phyloP scores from a whole-genome alignment of 2,797 vertebrate genomes.

The Rhinoraja longicauda region DNA sequence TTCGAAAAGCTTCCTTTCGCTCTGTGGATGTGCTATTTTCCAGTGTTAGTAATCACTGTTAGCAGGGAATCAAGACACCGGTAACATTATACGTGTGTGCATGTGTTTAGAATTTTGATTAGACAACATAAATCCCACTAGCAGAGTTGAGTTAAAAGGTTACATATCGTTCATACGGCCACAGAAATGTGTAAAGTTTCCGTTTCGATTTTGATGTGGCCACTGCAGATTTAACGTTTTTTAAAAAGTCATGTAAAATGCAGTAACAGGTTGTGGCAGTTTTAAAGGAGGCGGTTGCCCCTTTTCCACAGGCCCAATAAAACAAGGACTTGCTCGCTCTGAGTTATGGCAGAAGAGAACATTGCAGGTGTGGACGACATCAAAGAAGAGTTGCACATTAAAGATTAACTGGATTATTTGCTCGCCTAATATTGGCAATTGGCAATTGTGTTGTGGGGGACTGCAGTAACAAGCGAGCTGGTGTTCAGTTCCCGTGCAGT shows the following conservation, averaged over 20 bases:
- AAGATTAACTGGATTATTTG: slow-evolving; percentile 28
- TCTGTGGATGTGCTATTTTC: neutral
- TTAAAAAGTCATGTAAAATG: neutral
- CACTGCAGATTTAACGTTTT: neutral
- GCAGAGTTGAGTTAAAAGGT: neutral
- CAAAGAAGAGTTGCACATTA: slow-evolving; percentile 17
- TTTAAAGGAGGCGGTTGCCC: slow-evolving; percentile 21
- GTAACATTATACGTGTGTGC: neutral
- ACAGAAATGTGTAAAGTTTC: no score
- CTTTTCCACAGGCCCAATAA: slow-evolving; percentile 19
- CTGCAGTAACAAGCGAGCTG: neutral
- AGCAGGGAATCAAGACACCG: neutral
- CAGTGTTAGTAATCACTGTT: neutral
- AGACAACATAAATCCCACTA: neutral
- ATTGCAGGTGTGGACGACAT: slow-evolving; percentile 5
- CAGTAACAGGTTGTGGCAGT: slow-evolving; percentile 24
- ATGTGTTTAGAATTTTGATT: neutral
- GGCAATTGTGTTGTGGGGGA: neutral
- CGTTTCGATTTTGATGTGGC: neutral
- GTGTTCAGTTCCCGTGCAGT: neutral
- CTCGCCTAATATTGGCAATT: slow-evolving; percentile 25
- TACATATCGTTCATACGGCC: neutral
- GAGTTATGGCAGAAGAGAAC: neutral
- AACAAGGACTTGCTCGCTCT: neutral
- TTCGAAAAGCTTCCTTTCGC: neutral